Conservation (phyloP, 2,888 invertebrate genomes). For the Phengaris alcon region DNA sequence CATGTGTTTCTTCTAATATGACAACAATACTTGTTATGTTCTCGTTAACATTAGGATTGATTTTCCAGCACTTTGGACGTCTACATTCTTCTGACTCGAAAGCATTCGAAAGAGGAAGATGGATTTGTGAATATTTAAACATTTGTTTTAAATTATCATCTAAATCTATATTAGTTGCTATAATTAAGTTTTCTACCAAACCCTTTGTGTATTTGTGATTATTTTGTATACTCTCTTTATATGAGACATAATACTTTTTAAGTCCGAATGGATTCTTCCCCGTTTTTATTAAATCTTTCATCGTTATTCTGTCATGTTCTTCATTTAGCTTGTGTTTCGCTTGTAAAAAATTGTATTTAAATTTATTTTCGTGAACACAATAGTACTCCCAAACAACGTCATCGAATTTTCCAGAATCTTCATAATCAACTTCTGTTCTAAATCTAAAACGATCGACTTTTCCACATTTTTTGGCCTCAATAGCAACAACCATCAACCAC, state of each 20-base stretch:
- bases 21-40: background rate
- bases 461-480: slow-evolving; percentile 26
- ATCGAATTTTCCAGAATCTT: slow-evolving; percentile 29
- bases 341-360: slow-evolving; percentile 28
- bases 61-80: slow-evolving; percentile 16
- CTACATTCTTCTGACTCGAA: background rate
- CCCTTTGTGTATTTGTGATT: slow-evolving; percentile 1
- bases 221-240: slow-evolving; percentile 16
- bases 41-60: background rate
- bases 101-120: background rate
- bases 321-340: slow-evolving; percentile 23
- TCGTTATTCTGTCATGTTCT: slow-evolving; percentile 20
- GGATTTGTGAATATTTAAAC: background rate
- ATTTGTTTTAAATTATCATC: background rate
- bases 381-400: slow-evolving; percentile 30
- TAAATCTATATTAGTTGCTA: slow-evolving; percentile 21
- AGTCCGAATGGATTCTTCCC: slow-evolving; percentile 24
- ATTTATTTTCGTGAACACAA: background rate
- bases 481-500: slow-evolving; percentile 29
- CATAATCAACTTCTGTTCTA: slow-evolving; percentile 28
- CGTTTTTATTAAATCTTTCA: slow-evolving; percentile 14
- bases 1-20: slow-evolving; percentile 6
- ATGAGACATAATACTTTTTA: slow-evolving; percentile 26
- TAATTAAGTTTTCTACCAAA: background rate
- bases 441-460: slow-evolving; percentile 20